Evolutionary conservation across 2,888 invertebrate genomes (phyloP).

Genomic region (Drosophila koepferae): DNA sequence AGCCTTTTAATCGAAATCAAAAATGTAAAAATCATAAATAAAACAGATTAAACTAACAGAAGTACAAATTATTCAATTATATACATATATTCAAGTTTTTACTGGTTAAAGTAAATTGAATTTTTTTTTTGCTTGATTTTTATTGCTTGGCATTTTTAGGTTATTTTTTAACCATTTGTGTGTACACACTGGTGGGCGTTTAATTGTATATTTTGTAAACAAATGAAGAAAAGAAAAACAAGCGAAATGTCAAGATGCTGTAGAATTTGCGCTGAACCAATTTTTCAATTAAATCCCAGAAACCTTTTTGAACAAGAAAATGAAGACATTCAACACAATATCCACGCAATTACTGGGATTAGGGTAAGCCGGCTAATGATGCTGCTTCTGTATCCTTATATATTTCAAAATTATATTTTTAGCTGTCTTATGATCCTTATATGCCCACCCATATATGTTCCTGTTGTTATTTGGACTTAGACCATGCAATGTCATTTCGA

Average conservation of each 20-base stretch:
- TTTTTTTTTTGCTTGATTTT: not conserved
- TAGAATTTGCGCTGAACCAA: slow-evolving; percentile 59
- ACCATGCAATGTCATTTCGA: slow-evolving; percentile 56
- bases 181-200: slow-evolving; percentile 15
- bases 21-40: not conserved
- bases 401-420: not conserved
- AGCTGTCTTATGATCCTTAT: slow-evolving; percentile 28
- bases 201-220: not conserved
- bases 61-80: not conserved
- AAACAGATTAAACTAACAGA: not conserved
- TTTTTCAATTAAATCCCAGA: slow-evolving; percentile 52
- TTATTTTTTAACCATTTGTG: not conserved
- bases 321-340: slow-evolving; percentile 33
- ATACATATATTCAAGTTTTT: not conserved
- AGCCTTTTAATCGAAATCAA: no score
- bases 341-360: slow-evolving; percentile 53
- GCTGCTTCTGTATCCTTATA: not conserved
- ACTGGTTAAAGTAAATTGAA: not conserved
- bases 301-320: slow-evolving; percentile 50
- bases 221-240: not conserved
- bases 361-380: slow-evolving; percentile 26
- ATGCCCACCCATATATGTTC: slow-evolving; percentile 62
- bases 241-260: slow-evolving; percentile 40
- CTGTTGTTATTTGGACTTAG: slow-evolving; percentile 60
- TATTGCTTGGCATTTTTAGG: slow-evolving; percentile 7